Percentiles rank a stretch among this genome's conserved stretches.
phyloP scores from a whole-genome alignment of 2,797 vertebrate species.

The Spea hammondii region DNA sequence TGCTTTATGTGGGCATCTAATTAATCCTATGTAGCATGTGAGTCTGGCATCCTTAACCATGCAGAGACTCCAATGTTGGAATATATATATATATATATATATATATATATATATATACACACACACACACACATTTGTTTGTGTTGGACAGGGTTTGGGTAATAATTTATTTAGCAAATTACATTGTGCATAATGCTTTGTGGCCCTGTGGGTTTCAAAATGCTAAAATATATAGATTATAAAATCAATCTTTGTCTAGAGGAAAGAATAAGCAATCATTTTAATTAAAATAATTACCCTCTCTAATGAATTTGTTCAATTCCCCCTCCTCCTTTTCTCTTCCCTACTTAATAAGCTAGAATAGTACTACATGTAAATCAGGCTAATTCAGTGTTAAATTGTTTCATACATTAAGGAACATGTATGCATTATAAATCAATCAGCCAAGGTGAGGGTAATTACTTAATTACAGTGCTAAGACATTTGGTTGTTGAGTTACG shows the following conservation, averaged over 20 bases:
- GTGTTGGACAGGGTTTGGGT: too few species aligned
- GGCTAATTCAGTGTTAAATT: slow-evolving; percentile 37
- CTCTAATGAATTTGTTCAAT: neutral
- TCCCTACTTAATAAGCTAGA: slow-evolving; percentile 23
- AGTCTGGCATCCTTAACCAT: too few species aligned
- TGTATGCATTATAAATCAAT: slow-evolving; percentile 43
- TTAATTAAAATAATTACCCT: slow-evolving; percentile 12
- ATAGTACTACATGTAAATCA: slow-evolving; percentile 27
- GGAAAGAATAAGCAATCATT: neutral
- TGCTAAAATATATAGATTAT: neutral
- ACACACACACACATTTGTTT: too few species aligned
- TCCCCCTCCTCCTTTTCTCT: slow-evolving; percentile 4
- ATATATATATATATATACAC: too few species aligned
- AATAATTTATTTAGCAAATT: neutral
- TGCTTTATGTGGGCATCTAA: too few species aligned
- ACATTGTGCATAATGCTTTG: neutral
- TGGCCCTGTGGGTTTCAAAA: too few species aligned
- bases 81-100: too few species aligned
- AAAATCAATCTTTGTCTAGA: neutral
- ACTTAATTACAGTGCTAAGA: slow-evolving; percentile 27
- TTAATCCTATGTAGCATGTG: too few species aligned
- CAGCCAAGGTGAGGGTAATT: slow-evolving; percentile 32
- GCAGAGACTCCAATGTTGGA: too few species aligned
- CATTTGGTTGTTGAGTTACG: neutral
- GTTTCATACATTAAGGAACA: slow-evolving; percentile 36